These are phyloP conservation scores for Cyprinus carpio DNA, from an alignment of 2,113 vertebrate genomes.

Conservation along the genomic window DNA sequence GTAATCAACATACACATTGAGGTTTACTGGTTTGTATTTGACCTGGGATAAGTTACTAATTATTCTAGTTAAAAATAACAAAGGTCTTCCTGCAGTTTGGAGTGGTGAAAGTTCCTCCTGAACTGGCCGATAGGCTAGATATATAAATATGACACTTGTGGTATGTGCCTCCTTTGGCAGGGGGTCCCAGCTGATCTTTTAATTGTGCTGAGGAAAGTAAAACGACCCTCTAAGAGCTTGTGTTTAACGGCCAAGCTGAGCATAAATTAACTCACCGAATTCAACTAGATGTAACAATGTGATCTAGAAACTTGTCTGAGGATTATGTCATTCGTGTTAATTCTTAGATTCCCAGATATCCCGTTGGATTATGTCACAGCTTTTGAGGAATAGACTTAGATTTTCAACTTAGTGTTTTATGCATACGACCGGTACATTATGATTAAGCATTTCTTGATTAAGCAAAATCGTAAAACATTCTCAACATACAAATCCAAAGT, in stretches of 20 bases:
- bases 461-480: background rate
- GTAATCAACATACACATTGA: background rate
- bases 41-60: background rate
- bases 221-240: background rate
- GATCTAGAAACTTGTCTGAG: background rate
- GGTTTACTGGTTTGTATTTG: background rate
- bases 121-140: background rate
- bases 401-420: background rate
- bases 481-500: background rate
- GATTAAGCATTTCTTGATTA: background rate
- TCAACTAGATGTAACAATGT: background rate
- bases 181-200: slow-evolving; percentile 55
- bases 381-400: background rate
- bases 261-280: background rate
- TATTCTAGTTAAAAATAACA: background rate
- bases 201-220: slow-evolving; percentile 50
- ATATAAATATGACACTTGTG: slow-evolving; percentile 63
- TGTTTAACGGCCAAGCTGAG: slow-evolving; percentile 16
- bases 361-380: background rate
- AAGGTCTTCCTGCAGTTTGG: background rate
- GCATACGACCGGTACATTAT: too few species aligned
- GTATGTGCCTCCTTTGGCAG: slow-evolving; percentile 49
- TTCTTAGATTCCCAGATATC: slow-evolving; percentile 1
- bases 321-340: background rate
- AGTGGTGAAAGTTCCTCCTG: background rate